A percentile compares a stretch with the other conserved stretches of the same genome.
These are phyloP conservation scores for Leucophenga maculata DNA, from an alignment of 2,888 invertebrate genomes.

Conservation along the genomic window DNA sequence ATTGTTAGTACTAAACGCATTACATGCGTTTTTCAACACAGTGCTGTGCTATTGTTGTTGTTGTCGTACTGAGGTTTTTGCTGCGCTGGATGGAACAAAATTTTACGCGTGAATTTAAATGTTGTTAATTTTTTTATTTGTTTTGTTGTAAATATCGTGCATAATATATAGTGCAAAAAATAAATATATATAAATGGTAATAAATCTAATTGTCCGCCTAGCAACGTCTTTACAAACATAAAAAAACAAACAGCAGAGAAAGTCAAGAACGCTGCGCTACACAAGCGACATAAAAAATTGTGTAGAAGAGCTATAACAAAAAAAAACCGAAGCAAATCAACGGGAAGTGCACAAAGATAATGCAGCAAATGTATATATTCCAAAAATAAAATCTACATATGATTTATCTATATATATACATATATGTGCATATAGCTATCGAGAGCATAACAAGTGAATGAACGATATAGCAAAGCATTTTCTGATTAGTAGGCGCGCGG, in stretches of 20 bases:
- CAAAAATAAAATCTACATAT: slow-evolving; percentile 17
- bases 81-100: slow-evolving; percentile 4
- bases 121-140: slow-evolving; percentile 8
- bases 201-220: background rate
- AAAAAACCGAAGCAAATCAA: background rate
- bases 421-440: background rate
- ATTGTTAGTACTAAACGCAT: background rate
- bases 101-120: slow-evolving; percentile 11
- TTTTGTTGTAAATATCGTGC: slow-evolving; percentile 6
- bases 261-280: slow-evolving; percentile 2
- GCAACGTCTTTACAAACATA: no score
- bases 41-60: background rate
- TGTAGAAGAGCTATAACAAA: slow-evolving; percentile 4
- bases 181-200: slow-evolving; percentile 18
- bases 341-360: slow-evolving; percentile 17
- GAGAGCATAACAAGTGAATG: slow-evolving; percentile 3
- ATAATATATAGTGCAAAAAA: background rate
- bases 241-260: background rate
- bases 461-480: background rate
- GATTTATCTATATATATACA: background rate
- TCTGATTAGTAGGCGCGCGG: background rate
- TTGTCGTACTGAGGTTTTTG: slow-evolving; percentile 6
- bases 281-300: background rate
- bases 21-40: background rate
- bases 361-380: slow-evolving; percentile 1